Conservation (phyloP, 2,797 vertebrate species). For the Syncerus caffer region DNA sequence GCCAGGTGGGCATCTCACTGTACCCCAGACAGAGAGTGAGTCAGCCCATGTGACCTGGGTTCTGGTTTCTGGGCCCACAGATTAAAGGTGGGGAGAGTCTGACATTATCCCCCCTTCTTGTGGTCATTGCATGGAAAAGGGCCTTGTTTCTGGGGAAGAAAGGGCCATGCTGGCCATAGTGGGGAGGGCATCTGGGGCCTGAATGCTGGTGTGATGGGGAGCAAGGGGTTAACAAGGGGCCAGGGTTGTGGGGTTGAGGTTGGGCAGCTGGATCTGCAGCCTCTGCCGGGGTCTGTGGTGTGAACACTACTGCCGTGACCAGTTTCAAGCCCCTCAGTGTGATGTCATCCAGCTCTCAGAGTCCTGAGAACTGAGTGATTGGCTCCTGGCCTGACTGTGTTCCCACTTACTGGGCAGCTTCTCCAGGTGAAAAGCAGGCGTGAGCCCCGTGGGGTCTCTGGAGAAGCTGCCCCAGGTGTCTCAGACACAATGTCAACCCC, state of each 20-base stretch:
- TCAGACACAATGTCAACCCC: neutral
- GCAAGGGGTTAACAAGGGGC: neutral
- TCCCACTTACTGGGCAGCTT: accelerated
- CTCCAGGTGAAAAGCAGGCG: accelerated
- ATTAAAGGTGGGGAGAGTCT: neutral
- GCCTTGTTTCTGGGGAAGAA: neutral
- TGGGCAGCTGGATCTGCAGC: accelerated
- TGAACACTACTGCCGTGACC: accelerated
- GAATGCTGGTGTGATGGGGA: accelerated
- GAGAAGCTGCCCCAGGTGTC: neutral
- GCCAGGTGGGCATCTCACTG: accelerated
- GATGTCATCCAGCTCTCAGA: neutral
- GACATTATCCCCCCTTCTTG: neutral
- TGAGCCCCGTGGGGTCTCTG: accelerated
- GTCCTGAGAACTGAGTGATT: neutral
- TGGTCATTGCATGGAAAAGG: neutral
- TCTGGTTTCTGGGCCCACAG: neutral
- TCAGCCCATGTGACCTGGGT: neutral
- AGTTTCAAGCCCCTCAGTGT: neutral
- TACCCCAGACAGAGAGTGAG: neutral
- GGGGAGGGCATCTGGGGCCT: neutral
- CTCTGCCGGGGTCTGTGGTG: accelerated
- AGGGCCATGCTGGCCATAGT: neutral
- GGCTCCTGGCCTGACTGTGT: neutral
- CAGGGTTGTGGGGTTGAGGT: neutral